phyloP scores from a whole-genome alignment of 2,113 vertebrate genomes.

The Fulica atra region DNA sequence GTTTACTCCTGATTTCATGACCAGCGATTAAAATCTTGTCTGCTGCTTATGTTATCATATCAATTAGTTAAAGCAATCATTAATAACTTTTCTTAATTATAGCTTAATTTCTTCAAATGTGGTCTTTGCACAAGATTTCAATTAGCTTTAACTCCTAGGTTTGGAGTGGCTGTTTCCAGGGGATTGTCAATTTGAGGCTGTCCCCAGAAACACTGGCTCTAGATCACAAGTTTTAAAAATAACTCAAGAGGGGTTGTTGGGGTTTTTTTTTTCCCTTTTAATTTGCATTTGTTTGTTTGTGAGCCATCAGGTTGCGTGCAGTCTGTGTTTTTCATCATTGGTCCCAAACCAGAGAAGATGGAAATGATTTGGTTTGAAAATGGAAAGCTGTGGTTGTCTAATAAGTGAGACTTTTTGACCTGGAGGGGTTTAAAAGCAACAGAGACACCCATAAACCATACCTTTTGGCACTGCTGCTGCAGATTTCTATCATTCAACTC shows the following conservation, averaged over 20 bases:
- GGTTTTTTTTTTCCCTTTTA: neutral
- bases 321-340: neutral
- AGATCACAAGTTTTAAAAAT: slow-evolving; percentile 53
- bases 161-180: neutral
- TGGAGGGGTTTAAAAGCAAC: neutral
- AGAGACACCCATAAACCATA: neutral
- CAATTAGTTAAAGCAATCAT: slow-evolving; percentile 39
- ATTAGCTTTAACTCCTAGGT: neutral
- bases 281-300: slow-evolving; percentile 28
- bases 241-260: neutral
- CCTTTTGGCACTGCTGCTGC: neutral
- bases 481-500: neutral
- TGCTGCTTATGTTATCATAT: neutral
- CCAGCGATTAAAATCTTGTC: slow-evolving; percentile 12
- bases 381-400: neutral
- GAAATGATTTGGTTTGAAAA: neutral
- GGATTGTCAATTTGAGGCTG: neutral
- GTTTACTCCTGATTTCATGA: slow-evolving; percentile 32
- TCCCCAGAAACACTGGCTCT: slow-evolving; percentile 37
- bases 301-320: neutral
- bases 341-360: neutral
- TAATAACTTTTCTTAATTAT: slow-evolving; percentile 36
- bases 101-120: slow-evolving; percentile 38
- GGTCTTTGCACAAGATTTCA: slow-evolving; percentile 13
- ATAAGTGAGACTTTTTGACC: neutral